These are phyloP conservation scores for Palloptera scutellata DNA, from an alignment of 2,888 invertebrate genomes.

Conservation along the genomic window DNA sequence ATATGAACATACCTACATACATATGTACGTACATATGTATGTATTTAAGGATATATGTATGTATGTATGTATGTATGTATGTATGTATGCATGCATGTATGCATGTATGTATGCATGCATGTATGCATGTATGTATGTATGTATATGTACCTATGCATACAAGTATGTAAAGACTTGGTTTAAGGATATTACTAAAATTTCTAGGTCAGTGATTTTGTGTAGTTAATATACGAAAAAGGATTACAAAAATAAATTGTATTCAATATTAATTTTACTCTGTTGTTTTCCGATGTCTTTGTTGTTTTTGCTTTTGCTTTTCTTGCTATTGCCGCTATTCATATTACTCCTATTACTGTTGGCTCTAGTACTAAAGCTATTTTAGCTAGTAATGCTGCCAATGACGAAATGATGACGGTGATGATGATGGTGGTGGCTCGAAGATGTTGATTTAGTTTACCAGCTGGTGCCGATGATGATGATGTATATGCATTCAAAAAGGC, in stretches of 20 bases:
- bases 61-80: not conserved
- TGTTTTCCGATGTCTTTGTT: slow-evolving; percentile 1
- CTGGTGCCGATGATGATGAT: not conserved
- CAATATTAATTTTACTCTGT: not conserved
- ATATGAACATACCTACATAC: no score
- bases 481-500: not conserved
- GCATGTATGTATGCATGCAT: not conserved
- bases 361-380: not conserved
- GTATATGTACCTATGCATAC: not conserved
- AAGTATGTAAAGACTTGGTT: slow-evolving; percentile 12
- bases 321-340: not conserved
- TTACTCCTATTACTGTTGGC: not conserved
- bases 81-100: not conserved
- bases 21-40: no score
- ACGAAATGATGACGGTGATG: no score
- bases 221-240: slow-evolving; percentile 13
- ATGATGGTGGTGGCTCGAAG: not conserved
- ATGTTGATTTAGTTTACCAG: not conserved
- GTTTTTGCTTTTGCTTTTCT: not conserved
- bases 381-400: no score
- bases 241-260: slow-evolving; percentile 29
- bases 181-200: slow-evolving; percentile 40
- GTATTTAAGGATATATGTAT: no score
- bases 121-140: slow-evolving; percentile 4
- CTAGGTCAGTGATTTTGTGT: slow-evolving; percentile 52